Base-by-base conservation (phyloP, 1,140 invertebrate species). In the Nomia melanderi region DNA sequence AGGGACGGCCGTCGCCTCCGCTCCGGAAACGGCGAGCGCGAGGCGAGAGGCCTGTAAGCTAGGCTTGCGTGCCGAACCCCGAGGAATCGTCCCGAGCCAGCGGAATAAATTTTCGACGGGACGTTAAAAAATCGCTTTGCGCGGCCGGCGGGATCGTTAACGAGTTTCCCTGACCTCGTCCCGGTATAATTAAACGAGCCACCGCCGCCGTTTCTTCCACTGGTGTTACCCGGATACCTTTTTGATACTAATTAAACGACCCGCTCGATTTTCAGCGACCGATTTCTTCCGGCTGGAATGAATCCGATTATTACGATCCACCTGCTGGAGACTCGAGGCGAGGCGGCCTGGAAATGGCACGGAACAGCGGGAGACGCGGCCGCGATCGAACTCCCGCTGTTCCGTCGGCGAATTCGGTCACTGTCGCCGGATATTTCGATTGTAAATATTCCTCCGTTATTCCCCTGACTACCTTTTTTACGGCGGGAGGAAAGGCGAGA, bases 11-110 rank as follows among this genome's bases (percentile, higher is more conserved):
- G 70, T 60, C 64, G 47, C 62, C 60, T 66, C 62, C 78, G n/a
- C 62, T 72, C 73, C 79, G 79, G 73, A 82, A 81, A 81, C 66
- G 56, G 27, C 25, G 73, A 4, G 14, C 62, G 39, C 50, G 67
- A 81, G 72, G 79, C 59, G 47, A 72, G 62, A 75, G 53, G 57
- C 57, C 41, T n/a, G n/a, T 74, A 67, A 8, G 57, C 64, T 63
- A 64, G 79, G 69, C 78, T 82, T 82, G 72, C 78, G 78, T 76
- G 78, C 59, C 70, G 25, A 63, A 27, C 44, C 31, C 39, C 44
- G 11, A 64, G 25, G 59, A 54, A 54, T 23, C 5, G 78, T 65
- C 54, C 65, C 59, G 66, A 66, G 44, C 56, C n/a, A 36, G 3
- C 63, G 54, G 50, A 77, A 77, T 70, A 77, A 64, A 20, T 66